These are phyloP conservation scores for Glyptemys insculpta DNA, from an alignment of 2,797 vertebrate genomes.

Conservation along the genomic window DNA sequence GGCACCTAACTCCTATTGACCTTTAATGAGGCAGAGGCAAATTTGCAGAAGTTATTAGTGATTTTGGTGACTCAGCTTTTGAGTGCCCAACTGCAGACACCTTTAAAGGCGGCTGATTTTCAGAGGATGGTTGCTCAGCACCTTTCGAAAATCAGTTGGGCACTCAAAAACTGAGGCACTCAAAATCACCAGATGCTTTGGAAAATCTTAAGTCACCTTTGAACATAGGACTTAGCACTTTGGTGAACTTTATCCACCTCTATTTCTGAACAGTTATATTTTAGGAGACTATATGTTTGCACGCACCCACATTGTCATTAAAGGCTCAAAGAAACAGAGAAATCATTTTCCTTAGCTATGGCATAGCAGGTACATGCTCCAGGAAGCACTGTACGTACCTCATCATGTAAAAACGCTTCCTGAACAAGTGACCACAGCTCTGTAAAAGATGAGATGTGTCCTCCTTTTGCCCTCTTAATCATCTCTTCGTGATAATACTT, in stretches of 20 bases:
- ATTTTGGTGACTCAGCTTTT: background rate
- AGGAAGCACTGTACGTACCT: slow-evolving; percentile 73
- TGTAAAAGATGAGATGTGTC: slow-evolving; percentile 83
- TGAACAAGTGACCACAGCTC: slow-evolving; percentile 86
- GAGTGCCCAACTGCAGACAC: background rate
- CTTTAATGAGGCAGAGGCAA: background rate
- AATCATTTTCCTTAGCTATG: background rate
- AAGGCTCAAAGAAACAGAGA: slow-evolving; percentile 6
- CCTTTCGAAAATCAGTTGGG: background rate
- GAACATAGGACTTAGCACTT: background rate
- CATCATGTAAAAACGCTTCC: slow-evolving; percentile 83
- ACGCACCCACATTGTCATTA: fast-evolving
- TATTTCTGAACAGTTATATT: background rate
- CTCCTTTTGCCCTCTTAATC: slow-evolving; percentile 75
- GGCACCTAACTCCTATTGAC: background rate
- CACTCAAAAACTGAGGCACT: background rate
- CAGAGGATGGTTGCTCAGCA: background rate
- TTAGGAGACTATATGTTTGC: background rate
- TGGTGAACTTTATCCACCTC: background rate
- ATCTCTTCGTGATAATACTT: slow-evolving; percentile 82
- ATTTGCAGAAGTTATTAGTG: background rate
- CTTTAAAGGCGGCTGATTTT: background rate
- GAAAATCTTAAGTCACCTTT: background rate
- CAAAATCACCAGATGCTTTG: background rate
- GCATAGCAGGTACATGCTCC: background rate